A percentile compares a stretch with the other conserved stretches of the same genome.
Conservation (phyloP, 2,888 invertebrate species). For the Drosophila kokeensis region DNA sequence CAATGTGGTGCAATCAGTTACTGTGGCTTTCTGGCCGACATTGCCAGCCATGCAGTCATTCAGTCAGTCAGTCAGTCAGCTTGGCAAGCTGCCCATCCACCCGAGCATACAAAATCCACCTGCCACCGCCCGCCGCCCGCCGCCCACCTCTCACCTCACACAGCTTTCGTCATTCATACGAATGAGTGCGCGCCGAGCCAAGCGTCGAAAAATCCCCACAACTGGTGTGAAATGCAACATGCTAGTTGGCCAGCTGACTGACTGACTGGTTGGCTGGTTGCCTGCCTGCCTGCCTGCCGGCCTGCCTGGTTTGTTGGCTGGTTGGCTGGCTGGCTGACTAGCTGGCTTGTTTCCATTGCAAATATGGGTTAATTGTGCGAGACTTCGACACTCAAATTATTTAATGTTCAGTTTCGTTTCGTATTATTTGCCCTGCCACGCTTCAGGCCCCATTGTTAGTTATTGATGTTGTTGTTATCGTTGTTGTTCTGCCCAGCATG, state of each 20-base stretch:
- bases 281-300: slow-evolving; percentile 25
- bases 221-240: slow-evolving; percentile 81
- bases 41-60: slow-evolving; percentile 38
- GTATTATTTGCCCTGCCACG: slow-evolving; percentile 6
- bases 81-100: slow-evolving; percentile 61
- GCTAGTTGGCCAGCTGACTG: slow-evolving; percentile 43
- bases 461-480: neutral
- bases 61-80: slow-evolving; percentile 33
- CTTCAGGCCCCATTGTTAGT: slow-evolving; percentile 28
- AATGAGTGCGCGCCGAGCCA: slow-evolving; percentile 74
- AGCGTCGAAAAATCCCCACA: slow-evolving; percentile 60
- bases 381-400: slow-evolving; percentile 75
- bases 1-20: slow-evolving; percentile 77
- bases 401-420: slow-evolving; percentile 58
- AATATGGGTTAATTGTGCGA: slow-evolving; percentile 79
- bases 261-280: slow-evolving; percentile 28
- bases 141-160: slow-evolving; percentile 1
- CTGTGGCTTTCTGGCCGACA: slow-evolving; percentile 77
- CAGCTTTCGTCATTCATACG: slow-evolving; percentile 76
- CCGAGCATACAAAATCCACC: slow-evolving; percentile 38
- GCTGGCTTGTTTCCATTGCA: slow-evolving; percentile 57
- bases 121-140: slow-evolving; percentile 14
- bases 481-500: slow-evolving; percentile 31
- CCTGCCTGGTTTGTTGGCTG: neutral
- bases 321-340: slow-evolving; percentile 18